phyloP scores from a whole-genome alignment of 2,888 invertebrate genomes.

The Adelphocoris suturalis region DNA sequence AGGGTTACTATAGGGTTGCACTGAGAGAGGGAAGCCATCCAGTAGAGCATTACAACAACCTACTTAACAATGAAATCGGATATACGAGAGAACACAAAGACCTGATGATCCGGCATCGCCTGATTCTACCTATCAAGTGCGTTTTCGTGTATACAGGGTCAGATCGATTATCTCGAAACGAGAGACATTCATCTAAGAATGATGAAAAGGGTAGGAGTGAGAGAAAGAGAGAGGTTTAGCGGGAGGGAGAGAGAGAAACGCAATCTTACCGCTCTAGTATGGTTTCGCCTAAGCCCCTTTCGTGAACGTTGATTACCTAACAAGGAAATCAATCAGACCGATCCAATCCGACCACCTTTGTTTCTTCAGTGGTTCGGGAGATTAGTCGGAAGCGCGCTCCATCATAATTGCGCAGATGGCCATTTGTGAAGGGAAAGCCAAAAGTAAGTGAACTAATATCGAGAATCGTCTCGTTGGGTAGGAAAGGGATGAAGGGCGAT shows the following conservation, averaged over 20 bases:
- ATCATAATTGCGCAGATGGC: constrained; percentile 61
- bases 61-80: too few relatives aligned
- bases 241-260: background rate
- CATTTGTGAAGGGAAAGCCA: constrained; percentile 52
- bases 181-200: background rate
- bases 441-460: constrained; percentile 62
- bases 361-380: background rate
- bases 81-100: too few relatives aligned
- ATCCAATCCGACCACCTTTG: constrained; percentile 32
- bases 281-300: constrained; percentile 17
- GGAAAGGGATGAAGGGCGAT: background rate
- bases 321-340: constrained; percentile 20
- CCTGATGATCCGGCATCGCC: background rate
- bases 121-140: background rate
- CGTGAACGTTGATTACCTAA: constrained; percentile 9
- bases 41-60: too few relatives aligned
- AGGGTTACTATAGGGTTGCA: too few relatives aligned
- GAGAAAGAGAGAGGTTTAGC: background rate
- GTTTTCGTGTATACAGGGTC: constrained; percentile 7
- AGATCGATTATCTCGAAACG: background rate
- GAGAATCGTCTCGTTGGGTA: constrained; percentile 33
- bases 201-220: background rate
- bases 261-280: constrained; percentile 2
- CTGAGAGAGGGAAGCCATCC: too few relatives aligned
- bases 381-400: constrained; percentile 48